Base-by-base conservation (phyloP, 2,113 vertebrate genomes). In the Pseudorasbora parva region DNA sequence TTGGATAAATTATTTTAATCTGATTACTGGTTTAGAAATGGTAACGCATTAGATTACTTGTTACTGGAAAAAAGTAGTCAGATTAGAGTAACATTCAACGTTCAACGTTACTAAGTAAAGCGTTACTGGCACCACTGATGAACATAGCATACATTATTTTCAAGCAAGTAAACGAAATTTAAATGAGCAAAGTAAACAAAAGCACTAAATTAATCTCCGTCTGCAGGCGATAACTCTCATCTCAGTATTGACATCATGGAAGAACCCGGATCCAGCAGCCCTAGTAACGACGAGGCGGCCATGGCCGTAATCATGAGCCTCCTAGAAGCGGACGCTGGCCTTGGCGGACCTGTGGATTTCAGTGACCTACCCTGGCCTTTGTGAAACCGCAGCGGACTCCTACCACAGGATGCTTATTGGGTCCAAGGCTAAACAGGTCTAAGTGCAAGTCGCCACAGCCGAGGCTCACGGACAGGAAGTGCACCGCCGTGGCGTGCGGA, bases 251-350 rank as follows among this genome's bases (percentile, higher is more conserved):
- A 98, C 85, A 97, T 99, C 95, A 97, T 98, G 86, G 97, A 99
- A 83, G 97, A 98, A 12, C 97, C 97, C 14, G 97, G 98, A 75
- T 98, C 97, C 21, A 99, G 98, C 91, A 99, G 98, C 88, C 98
- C 97, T 47, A 99, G 97, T 90, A 99, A 98, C 0, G 98, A 99
- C 0, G 98, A 99, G 91, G 98, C 98, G 0, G 98, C 98, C 5
- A 99, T 99, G 98, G 98, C 98, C 0, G 98, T 99, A 73, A 99
- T 99, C 84, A 99, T 99, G 98, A 99, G 98, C 88, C 95, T 99
- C 86, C 92, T 99, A 91, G 98, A 99, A 95, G 98, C 98, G 0
- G 98, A 99, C 43, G 98, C 98, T 2, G 98, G 98, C 81, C 95
- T 99, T 0, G 98, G 98, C 0, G 98, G 98, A 17, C 98, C 98